Base-by-base conservation (phyloP, 2,888 invertebrate species). In the Cryptus viduatorius region DNA sequence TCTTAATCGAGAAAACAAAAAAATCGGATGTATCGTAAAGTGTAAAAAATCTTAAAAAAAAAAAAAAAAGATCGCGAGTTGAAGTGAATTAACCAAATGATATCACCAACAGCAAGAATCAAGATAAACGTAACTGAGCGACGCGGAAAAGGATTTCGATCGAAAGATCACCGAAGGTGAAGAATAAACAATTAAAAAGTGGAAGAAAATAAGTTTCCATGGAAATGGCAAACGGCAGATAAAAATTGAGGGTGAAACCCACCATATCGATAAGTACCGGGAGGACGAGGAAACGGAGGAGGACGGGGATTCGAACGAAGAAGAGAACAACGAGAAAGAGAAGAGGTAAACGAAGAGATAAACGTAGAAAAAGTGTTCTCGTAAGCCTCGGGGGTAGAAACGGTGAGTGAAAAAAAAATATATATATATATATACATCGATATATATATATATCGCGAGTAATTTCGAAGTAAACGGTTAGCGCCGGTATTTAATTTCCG, bases 311-410 rank as follows among this genome's bases (percentile, higher is more conserved):
- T 24, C 48, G 69, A 69, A 44, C 53, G 56, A 37, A 37, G 19
- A 65, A 31, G 37, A 46, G 59, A 75, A 37, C 37, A 59, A 64
- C 24, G 29, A 67, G 19, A 68, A 24, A 48, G 44, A 16, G 72
- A 12, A 16, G 46, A 16, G 48, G 24, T 16, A 44, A 24, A 59
- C n/a, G 59, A 46, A 46, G 19, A 65, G 65, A 65, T n/a, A 65
- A 42, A 65, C n/a, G 7, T 16, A 1, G 0, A 12, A 42, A 29
- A 61, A 73, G 59, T 59, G 59, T 42, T 48, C 8, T 24, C 29
- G 46, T 46, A 46, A 75, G 73, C 64, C 73, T 75, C 73, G 73
- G 73, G 72, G 56, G 16, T 16, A 44, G 59, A 61, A 31, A 14
- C 31, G 59, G 59, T 31, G 29, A 14, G 31, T 10, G 31, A 12